Evolutionary conservation across 2,113 vertebrate species (phyloP).

Genomic region (Rostratula benghalensis): DNA sequence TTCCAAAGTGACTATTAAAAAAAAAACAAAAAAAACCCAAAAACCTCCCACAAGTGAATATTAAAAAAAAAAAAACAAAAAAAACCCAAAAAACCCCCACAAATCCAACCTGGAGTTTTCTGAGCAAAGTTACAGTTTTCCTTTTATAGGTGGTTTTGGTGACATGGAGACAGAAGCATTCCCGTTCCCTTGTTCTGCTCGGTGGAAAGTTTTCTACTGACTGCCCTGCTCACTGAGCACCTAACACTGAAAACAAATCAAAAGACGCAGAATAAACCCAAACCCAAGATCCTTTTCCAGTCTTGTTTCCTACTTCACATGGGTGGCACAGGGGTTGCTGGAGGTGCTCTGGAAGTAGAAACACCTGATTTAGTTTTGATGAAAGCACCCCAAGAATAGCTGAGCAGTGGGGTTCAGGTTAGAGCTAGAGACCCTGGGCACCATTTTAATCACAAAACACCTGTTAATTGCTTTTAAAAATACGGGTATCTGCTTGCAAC

Average conservation of each 20-base stretch:
- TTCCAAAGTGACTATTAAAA: not conserved
- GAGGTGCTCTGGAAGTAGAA: not conserved
- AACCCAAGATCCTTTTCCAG: not conserved
- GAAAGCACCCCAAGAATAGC: not conserved
- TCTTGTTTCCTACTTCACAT: not conserved
- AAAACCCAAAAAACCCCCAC: too few relatives aligned
- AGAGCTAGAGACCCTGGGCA: not conserved
- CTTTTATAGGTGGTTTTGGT: not conserved
- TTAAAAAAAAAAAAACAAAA: too few relatives aligned
- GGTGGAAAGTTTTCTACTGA: not conserved
- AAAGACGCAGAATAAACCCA: not conserved
- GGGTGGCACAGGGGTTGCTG: not conserved
- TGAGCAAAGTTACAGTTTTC: not conserved
- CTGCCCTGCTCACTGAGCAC: accelerated
- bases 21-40: too few relatives aligned
- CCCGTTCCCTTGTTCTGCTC: not conserved
- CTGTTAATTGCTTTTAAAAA: not conserved
- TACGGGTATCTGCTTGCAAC: not conserved
- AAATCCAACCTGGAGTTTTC: not conserved
- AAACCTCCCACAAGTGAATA: too few relatives aligned
- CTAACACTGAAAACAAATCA: not conserved
- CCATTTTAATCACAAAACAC: not conserved
- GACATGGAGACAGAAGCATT: not conserved
- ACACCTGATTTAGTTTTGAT: not conserved
- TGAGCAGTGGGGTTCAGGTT: not conserved